A percentile compares a stretch with the other conserved stretches of the same genome.
Conservation (phyloP, 2,797 vertebrate species). For the Sebastes nivosus region DNA sequence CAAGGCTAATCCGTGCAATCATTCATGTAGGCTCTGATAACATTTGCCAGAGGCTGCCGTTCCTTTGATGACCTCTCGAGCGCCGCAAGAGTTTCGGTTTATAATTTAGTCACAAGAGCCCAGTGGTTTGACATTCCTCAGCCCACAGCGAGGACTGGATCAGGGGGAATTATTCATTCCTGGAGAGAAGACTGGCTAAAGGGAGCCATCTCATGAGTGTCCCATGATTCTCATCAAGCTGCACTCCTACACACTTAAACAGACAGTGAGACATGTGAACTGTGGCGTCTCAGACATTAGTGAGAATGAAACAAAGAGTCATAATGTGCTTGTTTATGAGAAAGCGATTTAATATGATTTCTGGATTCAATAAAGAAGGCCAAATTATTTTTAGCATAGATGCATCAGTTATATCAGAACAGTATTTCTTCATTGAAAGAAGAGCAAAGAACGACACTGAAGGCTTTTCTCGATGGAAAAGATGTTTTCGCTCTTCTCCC, state of each 20-base stretch:
- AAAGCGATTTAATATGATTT: not conserved
- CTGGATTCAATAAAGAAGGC: not conserved
- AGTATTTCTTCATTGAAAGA: too few relatives aligned
- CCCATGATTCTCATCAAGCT: constrained; percentile 74
- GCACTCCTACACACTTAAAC: constrained; percentile 25
- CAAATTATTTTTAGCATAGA: not conserved
- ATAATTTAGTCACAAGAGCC: constrained; percentile 68
- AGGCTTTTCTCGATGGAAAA: too few relatives aligned
- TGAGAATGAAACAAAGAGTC: not conserved
- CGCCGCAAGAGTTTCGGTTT: constrained; percentile 34
- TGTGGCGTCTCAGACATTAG: not conserved
- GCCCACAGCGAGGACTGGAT: constrained; percentile 58
- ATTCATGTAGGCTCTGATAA: constrained; percentile 25
- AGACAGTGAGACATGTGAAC: constrained; percentile 6
- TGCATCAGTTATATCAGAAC: too few relatives aligned
- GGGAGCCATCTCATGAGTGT: constrained; percentile 68
- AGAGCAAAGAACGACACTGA: too few relatives aligned
- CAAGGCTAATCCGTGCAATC: constrained; percentile 27
- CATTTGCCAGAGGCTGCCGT: constrained; percentile 44
- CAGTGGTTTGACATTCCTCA: constrained; percentile 61
- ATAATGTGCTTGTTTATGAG: not conserved
- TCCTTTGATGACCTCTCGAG: constrained; percentile 47
- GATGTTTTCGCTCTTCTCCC: too few relatives aligned
- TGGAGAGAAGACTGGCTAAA: constrained; percentile 35
- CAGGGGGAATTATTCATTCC: constrained; percentile 61